Base-by-base conservation (phyloP, 2,797 vertebrate species). In the Schizothorax lantsangensis region DNA sequence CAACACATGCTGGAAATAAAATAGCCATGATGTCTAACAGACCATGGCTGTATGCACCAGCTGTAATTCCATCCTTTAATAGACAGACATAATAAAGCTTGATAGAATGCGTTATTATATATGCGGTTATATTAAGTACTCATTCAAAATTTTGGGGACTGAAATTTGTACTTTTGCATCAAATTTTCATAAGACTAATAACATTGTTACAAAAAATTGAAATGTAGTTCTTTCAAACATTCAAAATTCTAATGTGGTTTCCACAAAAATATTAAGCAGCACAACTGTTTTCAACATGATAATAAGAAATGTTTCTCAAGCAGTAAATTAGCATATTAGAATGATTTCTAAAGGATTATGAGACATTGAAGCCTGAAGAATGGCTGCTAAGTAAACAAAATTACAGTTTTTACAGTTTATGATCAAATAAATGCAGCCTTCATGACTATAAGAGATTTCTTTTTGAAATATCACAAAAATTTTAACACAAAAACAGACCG, bases 1-100 rank as follows among this genome's bases (percentile, higher is more conserved):
- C 66, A 23, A 66, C 49, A 72, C 78, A 85, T 80, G 69, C 49
- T 87, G 84, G 84, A 88, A 83, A 91, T 84, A 74, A 86, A 86
- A 74, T 64, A 81, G 54, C 68, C 69, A 47, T 12, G 23, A 62
- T 64, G 69, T 86, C 57, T 81, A 30, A 66, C 59, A 81, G 40
- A 74, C 33, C 54, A 52, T 52, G 69, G 66, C 66, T 81, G 9
- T 17, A 21, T 72, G 40, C 52, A 81, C 68, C 84, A 81, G 71
- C 79, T 81, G 79, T 9, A 59, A 81, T 64, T 43, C 30, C 57
- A 75, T 81, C 57, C 74, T 81, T 75, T 86, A 86, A 40, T 64
- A 86, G 69, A 74, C 15, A 74, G 69, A 45, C 84, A 73, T 43
- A 57, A 43, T 69, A 47, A 15, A 23, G 30, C n/a, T 64, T 66